phyloP scores from a whole-genome alignment of 37 sponge, comb jelly and placozoan genomes.

The Cladorhizidae sp. region DNA sequence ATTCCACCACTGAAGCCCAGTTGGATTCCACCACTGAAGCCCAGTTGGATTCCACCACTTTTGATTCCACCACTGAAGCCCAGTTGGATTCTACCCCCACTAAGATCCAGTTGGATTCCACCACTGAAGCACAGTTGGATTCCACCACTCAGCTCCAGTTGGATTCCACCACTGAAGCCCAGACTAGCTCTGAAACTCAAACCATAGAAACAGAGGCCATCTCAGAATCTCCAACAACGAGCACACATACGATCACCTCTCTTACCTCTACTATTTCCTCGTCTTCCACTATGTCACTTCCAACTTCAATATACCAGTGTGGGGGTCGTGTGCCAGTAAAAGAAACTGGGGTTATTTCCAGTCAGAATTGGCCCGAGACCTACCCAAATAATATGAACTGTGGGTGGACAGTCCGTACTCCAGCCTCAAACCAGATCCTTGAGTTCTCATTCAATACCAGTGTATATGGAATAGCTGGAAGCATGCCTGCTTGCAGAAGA shows the following conservation, averaged over 20 bases:
- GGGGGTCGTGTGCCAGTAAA: slow-evolving; percentile 10
- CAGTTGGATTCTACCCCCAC: not conserved
- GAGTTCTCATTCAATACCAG: slow-evolving; percentile 16
- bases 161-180: too few relatives aligned
- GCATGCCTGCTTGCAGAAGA: slow-evolving; percentile 3
- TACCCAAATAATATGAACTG: slow-evolving; percentile 37
- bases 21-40: too few relatives aligned
- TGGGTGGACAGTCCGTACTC: slow-evolving; percentile 48
- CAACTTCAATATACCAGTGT: not conserved
- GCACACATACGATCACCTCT: too few relatives aligned
- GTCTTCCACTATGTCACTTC: not conserved
- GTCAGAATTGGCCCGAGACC: slow-evolving; percentile 28
- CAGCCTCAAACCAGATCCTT: slow-evolving; percentile 2
- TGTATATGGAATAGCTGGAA: slow-evolving; percentile 18
- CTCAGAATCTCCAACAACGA: too few relatives aligned
- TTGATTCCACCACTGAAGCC: too few relatives aligned
- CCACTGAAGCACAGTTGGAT: too few relatives aligned
- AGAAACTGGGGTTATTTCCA: slow-evolving; percentile 11
- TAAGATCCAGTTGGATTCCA: not conserved
- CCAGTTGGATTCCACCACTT: too few relatives aligned
- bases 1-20: too few relatives aligned
- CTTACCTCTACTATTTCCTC: not conserved
- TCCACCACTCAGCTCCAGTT: too few relatives aligned
- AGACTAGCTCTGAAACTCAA: too few relatives aligned
- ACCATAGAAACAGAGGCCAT: too few relatives aligned